phyloP scores from a whole-genome alignment of 2,888 invertebrate genomes.

The Drosophila suboccidentalis region DNA sequence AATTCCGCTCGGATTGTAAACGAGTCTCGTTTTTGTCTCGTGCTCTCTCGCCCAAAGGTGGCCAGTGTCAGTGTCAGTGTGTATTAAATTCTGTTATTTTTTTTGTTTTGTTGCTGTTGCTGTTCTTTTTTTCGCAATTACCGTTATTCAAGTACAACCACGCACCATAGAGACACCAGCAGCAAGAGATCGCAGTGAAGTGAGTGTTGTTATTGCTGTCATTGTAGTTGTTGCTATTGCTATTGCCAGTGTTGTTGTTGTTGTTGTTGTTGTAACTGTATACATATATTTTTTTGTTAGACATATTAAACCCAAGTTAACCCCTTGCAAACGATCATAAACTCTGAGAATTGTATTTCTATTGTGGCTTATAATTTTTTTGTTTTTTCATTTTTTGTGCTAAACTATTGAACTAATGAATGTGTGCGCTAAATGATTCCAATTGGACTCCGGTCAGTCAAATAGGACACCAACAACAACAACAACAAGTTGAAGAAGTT shows the following conservation, averaged over 20 bases:
- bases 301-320: slow-evolving; percentile 34
- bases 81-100: slow-evolving; percentile 51
- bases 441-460: slow-evolving; percentile 37
- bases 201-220: slow-evolving; percentile 64
- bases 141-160: slow-evolving; percentile 62
- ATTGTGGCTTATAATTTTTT: slow-evolving; percentile 34
- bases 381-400: slow-evolving; percentile 45
- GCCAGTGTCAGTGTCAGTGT: slow-evolving; percentile 58
- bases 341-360: slow-evolving; percentile 18
- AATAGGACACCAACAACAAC: slow-evolving; percentile 26
- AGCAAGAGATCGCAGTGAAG: slow-evolving; percentile 65
- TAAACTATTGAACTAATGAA: slow-evolving; percentile 18
- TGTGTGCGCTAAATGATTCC: slow-evolving; percentile 38
- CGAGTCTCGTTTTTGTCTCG: slow-evolving; percentile 65
- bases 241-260: slow-evolving; percentile 7
- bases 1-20: slow-evolving; percentile 51
- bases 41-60: slow-evolving; percentile 43
- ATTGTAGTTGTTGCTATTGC: slow-evolving; percentile 18
- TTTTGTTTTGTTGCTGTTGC: slow-evolving; percentile 49
- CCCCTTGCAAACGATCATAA: slow-evolving; percentile 24
- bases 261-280: background rate
- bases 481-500: background rate
- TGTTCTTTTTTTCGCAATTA: slow-evolving; percentile 58
- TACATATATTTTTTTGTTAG: background rate
- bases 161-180: slow-evolving; percentile 28